Evolutionary conservation across 1,140 invertebrate species (phyloP), one percentile per base, ranked within the genome.

Genomic region (Drosophila bipectinata): DNA sequence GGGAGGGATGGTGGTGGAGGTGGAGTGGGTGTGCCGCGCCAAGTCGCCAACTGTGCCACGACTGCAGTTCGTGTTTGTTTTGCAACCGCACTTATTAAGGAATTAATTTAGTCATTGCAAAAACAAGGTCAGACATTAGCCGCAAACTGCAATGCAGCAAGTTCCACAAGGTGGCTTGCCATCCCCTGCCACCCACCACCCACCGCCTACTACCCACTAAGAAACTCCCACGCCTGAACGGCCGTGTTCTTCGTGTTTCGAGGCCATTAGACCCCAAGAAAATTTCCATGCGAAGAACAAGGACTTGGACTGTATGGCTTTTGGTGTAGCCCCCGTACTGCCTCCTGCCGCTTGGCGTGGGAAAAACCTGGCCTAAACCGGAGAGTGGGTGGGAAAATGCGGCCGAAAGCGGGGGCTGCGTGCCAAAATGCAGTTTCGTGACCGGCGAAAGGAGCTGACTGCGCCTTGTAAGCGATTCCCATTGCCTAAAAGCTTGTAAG

Each of bases 121-220:
- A 89, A 89, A 89, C 87, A 89, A 89, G 85, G 85, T 89, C 85
- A 89, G 74, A 89, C 85, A 90, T 89, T 90, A 89, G 82, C 85
- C 87, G 77, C 78, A 82, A 89, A 85, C 85, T 89, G 85, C 85
- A 89, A 81, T 89, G 85, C 85, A 90, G 84, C 83, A 88, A 68
- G 79, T 82, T 54, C 59, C 58, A 28, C 48, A 47, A 21, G 15
- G 37, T 15, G 18, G 26, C 30, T 21, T 28, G 15, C 28, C 18
- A n/a, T 5, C n/a, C 9, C 10, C 2, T 30, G 47, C 30, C 32
- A 26, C 39, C n/a, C 28, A 41, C 51, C 21, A 12, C 32, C 18
- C 21, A 37, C 18, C 30, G 30, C 30, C 30, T 18, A 14, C 66
- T 45, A 49, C 14, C 7, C 21, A 44, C 39, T 60, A 58, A 45